phyloP scores from a whole-genome alignment of 1,140 invertebrate species.

The Diprion similis region DNA sequence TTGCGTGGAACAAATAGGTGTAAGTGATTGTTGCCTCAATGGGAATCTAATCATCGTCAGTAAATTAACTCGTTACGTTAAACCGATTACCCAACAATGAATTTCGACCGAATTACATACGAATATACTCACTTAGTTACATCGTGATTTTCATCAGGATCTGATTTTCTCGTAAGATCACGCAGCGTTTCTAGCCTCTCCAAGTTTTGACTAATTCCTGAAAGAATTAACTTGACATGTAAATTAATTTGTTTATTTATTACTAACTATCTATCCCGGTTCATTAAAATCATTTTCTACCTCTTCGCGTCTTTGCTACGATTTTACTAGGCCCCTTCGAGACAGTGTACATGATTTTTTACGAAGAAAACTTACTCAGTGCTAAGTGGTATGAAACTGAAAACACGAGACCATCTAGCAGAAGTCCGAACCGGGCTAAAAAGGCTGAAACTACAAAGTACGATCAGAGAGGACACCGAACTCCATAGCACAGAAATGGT shows the following conservation, averaged over 20 bases:
- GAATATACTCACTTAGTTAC: slow-evolving; percentile 31
- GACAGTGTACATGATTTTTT: slow-evolving; percentile 77
- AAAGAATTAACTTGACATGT: slow-evolving; percentile 39
- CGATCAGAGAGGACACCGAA: too few species aligned
- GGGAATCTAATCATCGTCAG: too few species aligned
- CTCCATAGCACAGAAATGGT: too few species aligned
- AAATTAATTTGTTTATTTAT: slow-evolving; percentile 12
- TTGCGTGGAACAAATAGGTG: slow-evolving; percentile 1
- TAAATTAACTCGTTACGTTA: too few species aligned
- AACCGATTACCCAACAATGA: too few species aligned
- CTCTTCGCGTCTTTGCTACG: slow-evolving; percentile 82
- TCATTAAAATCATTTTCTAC: slow-evolving; percentile 58
- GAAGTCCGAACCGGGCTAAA: not conserved
- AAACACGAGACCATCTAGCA: slow-evolving; percentile 2
- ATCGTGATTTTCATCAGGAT: slow-evolving; percentile 65
- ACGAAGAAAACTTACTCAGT: not conserved
- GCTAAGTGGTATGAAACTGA: not conserved
- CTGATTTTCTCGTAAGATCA: slow-evolving; percentile 68
- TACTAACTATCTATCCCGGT: slow-evolving; percentile 17
- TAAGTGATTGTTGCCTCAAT: not conserved
- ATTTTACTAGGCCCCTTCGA: slow-evolving; percentile 86
- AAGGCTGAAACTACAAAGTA: not conserved
- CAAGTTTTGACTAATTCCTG: slow-evolving; percentile 72
- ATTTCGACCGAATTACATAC: not conserved
- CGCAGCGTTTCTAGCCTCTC: slow-evolving; percentile 72